Evolutionary conservation across 2,113 vertebrate species (phyloP).

Genomic region (Himantopus leucocephalus): DNA sequence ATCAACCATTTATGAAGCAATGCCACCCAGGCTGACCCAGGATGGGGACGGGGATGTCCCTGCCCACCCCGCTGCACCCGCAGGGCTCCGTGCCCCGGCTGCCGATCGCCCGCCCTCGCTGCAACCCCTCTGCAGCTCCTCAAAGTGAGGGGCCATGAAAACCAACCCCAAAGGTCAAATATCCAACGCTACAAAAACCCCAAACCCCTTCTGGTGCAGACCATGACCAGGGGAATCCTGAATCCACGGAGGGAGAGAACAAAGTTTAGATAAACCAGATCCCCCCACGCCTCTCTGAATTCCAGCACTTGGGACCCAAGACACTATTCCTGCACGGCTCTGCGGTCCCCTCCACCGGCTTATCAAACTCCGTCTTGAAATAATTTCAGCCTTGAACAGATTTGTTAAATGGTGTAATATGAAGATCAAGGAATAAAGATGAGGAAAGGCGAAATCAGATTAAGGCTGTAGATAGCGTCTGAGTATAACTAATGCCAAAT

Average conservation of each 20-base stretch:
- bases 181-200: neutral
- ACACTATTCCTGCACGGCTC: accelerated
- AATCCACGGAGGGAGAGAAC: neutral
- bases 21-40: neutral
- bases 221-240: neutral
- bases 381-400: neutral
- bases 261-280: neutral
- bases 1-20: neutral
- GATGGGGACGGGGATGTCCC: neutral
- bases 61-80: neutral
- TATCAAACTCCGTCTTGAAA: neutral
- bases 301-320: neutral
- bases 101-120: accelerated
- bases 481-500: conserved; percentile 41
- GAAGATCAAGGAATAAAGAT: conserved; percentile 53
- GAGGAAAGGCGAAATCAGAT: conserved; percentile 15
- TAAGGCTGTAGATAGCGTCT: neutral
- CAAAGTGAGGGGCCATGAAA: neutral
- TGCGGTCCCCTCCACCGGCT: neutral
- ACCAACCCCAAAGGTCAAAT: neutral
- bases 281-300: neutral
- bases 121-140: neutral
- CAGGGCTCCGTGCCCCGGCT: neutral
- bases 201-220: neutral
- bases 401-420: neutral